These are phyloP conservation scores for Xiphias gladius DNA, from an alignment of 2,113 vertebrate genomes.

Conservation along the genomic window DNA sequence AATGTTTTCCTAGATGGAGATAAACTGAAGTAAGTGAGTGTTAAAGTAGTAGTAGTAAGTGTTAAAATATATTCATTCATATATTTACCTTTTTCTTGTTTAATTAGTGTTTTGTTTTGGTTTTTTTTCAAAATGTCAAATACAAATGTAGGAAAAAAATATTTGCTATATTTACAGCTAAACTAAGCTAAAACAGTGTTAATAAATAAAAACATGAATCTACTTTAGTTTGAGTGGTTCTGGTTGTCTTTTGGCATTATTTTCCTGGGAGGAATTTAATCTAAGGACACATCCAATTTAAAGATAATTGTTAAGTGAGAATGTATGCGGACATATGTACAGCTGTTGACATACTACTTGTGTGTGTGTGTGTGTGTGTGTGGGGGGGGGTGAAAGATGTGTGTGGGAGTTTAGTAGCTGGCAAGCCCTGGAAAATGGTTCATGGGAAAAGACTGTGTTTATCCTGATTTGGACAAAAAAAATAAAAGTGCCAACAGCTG, in stretches of 20 bases:
- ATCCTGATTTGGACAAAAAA: conserved; percentile 54
- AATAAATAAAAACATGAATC: neutral
- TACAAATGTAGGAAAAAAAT: neutral
- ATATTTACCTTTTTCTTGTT: neutral
- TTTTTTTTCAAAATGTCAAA: neutral
- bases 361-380: conserved; percentile 16
- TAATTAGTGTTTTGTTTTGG: no score
- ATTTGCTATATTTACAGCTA: neutral
- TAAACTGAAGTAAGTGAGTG: neutral
- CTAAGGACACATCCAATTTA: conserved; percentile 6
- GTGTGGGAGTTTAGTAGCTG: conserved; percentile 33
- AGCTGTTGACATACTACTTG: conserved; percentile 40
- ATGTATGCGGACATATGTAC: conserved; percentile 21
- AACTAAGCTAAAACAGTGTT: neutral
- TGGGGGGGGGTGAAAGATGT: neutral
- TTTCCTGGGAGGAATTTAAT: conserved; percentile 8
- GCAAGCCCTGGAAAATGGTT: conserved; percentile 50
- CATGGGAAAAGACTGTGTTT: conserved; percentile 72
- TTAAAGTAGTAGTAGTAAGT: no score
- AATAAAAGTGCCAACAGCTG: conserved; percentile 70
- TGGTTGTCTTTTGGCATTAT: neutral
- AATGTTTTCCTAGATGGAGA: no score
- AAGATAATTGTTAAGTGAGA: conserved; percentile 29
- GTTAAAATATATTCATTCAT: neutral
- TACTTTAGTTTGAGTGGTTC: neutral